Percentiles rank a stretch among this genome's conserved stretches.
Evolutionary conservation across 23 tunicate species (phyloP).

Genomic region (Phallusia fumigata): DNA sequence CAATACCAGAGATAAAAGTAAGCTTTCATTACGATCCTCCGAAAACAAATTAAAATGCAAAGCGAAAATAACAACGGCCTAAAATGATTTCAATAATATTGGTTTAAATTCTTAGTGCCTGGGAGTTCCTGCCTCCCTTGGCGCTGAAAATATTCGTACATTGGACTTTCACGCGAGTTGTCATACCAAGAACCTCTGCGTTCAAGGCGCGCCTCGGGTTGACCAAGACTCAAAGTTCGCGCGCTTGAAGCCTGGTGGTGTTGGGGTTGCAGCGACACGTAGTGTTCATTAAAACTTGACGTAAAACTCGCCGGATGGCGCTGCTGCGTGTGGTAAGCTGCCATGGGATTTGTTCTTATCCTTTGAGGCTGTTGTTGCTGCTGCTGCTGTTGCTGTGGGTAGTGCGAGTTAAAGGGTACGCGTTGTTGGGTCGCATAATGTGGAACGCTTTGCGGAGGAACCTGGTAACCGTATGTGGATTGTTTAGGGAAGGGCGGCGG

Average conservation of each 20-base stretch:
- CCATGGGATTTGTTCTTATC: not conserved
- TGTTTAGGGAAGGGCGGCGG: slow-evolving; percentile 58
- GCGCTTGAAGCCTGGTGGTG: slow-evolving; percentile 8
- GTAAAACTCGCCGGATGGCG: slow-evolving; percentile 21
- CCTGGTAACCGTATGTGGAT: slow-evolving; percentile 13
- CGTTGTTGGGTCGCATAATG: slow-evolving; percentile 33
- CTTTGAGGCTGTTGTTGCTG: not conserved
- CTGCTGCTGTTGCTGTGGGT: slow-evolving; percentile 7
- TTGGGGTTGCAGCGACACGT: slow-evolving; percentile 53
- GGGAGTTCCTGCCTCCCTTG: slow-evolving; percentile 73
- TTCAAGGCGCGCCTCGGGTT: slow-evolving; percentile 11
- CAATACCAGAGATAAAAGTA: too few species aligned
- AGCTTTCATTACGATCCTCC: too few species aligned
- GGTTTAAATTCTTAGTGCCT: slow-evolving; percentile 81
- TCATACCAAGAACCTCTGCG: slow-evolving; percentile 78
- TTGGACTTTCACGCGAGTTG: slow-evolving; percentile 70
- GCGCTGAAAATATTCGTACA: slow-evolving; percentile 83
- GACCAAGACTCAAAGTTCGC: not conserved
- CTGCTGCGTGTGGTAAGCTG: slow-evolving; percentile 6
- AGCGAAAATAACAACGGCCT: not conserved
- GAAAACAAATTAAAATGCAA: too few species aligned
- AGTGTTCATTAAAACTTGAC: slow-evolving; percentile 34
- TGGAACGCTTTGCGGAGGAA: slow-evolving; percentile 18
- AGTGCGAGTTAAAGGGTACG: not conserved
- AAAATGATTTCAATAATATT: slow-evolving; percentile 35